Base-by-base conservation (phyloP, 1,140 invertebrate species). In the Drosophila yakuba region DNA sequence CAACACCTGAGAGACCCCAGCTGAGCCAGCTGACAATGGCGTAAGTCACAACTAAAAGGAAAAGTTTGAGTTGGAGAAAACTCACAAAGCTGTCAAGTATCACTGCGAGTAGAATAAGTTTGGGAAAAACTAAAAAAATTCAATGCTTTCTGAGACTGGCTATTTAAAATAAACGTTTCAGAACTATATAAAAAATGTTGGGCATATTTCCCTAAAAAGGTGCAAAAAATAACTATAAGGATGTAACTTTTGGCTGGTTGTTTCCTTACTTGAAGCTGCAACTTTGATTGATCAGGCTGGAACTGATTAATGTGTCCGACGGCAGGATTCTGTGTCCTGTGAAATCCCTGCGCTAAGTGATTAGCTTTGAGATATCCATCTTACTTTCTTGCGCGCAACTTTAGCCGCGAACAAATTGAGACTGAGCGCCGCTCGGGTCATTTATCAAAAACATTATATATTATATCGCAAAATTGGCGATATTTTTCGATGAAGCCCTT, bases 221-320 rank as follows among this genome's bases (percentile, higher is more conserved):
- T 32, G 32, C 32, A 4, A 44, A 17, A 44, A 35, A 25, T 39
- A 7, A 43, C 20, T 2, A 3, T 25, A 3, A 2, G 20, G 48
- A 36, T 12, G 36, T 15, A 60, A 20, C 51, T 61, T 61, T 10
- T 58, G 20, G 48, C 7, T 23, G 17, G 2, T 35, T 36, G 3
- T 32, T 12, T 5, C 25, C 20, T 43, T 15, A 35, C 36, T 77
- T n/a, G n/a, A 45, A 28, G 43, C 45, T 38, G 55, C 38, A 69
- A 36, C 52, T 63, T 84, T 84, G 81, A 83, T 83, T 83, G 80
- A 85, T 80, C 44, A 17, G 64, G 48, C 41, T 41, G 47, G 32
- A 78, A 63, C 82, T 88, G 78, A 82, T 82, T 82, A 75, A 78
- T 81, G 68, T 61, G 32, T 32, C 38, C 41, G 36, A 23, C 35